Evolutionary conservation across 2,888 invertebrate species (phyloP), one percentile per base, ranked within the genome.

Genomic region (Tanytarsus gracilentus): DNA sequence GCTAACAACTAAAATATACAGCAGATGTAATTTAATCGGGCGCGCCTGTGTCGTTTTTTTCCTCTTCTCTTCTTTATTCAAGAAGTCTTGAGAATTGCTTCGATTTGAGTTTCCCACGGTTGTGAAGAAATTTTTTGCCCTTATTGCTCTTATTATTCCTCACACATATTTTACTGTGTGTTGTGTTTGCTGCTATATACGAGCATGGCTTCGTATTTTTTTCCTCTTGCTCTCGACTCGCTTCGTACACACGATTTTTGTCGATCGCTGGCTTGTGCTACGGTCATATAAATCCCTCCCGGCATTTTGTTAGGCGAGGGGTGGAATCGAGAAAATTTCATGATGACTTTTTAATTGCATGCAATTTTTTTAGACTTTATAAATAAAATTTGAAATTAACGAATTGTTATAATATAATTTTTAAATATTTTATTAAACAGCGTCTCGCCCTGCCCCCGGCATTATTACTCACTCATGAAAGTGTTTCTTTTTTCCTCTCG

Each of bases 161-260:
- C 44, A 18, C 44, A 18, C 23, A 44, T 44, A 18, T 44, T 16
- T 44, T 44, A 23, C 55, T 33, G 18, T 44, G 44, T 44, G 44
- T 55, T 39, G 55, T 55, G 40, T 55, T 55, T 55, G 55, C 40
- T 55, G n/a, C n/a, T n/a, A n/a, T n/a, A n/a, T n/a, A n/a, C n/a
- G 39, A 55, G 33, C 44, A 44, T 33, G 39, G 14, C 11, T 53
- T 33, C 40, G 33, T 33, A 21, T 33, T 53, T 25, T 33, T 53
- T 44, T 23, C 18, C 23, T 44, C 44, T 23, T 44, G 18, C 44
- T 36, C 36, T 7, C 23, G 21, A 23, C 44, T 18, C 23, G 18
- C 44, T 44, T 44, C 21, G 44, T 44, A 18, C 27, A 21, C 53
- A 16, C 27, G 11, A 26, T 27, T 27, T 55, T 33, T 55, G 55